These are phyloP conservation scores for Drosophila helvetica DNA, from an alignment of 2,888 invertebrate species.

Conservation along the genomic window DNA sequence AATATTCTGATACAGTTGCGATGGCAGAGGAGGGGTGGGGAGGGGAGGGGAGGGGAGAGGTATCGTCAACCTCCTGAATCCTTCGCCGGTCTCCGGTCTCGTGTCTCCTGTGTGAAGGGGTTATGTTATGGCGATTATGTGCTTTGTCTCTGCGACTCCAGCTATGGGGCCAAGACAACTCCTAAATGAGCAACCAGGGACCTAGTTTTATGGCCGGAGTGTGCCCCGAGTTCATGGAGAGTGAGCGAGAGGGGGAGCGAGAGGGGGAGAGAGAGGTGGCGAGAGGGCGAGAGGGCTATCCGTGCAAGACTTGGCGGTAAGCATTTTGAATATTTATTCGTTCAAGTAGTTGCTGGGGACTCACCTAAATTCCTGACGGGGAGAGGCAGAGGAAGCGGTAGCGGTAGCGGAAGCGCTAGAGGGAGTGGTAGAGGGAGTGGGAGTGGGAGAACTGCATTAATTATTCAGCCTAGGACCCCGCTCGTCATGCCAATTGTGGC, in stretches of 20 bases:
- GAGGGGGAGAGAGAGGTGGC: conserved; percentile 16
- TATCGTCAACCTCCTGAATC: not conserved
- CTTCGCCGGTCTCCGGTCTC: not conserved
- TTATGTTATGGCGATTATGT: conserved; percentile 49
- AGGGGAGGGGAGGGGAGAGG: not conserved
- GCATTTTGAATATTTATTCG: conserved; percentile 67
- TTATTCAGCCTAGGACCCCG: conserved; percentile 63
- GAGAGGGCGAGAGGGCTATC: conserved; percentile 20
- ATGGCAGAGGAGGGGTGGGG: not conserved
- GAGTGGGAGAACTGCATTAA: conserved; percentile 47
- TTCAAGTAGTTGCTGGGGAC: conserved; percentile 48
- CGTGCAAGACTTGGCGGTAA: conserved; percentile 43
- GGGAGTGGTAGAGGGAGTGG: no score
- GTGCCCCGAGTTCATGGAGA: conserved; percentile 36
- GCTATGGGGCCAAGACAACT: conserved; percentile 25
- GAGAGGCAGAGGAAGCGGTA: not conserved
- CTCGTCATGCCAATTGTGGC: conserved; percentile 60
- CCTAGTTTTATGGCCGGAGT: conserved; percentile 53
- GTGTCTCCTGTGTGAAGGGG: conserved; percentile 26
- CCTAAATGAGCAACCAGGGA: conserved; percentile 65
- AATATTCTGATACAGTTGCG: conserved; percentile 50
- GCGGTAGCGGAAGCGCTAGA: no score
- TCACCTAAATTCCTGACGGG: conserved; percentile 40
- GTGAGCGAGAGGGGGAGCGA: conserved; percentile 5
- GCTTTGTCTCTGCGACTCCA: conserved; percentile 34